Conservation (phyloP, 2,888 invertebrate genomes). For the Lithodes maja region DNA sequence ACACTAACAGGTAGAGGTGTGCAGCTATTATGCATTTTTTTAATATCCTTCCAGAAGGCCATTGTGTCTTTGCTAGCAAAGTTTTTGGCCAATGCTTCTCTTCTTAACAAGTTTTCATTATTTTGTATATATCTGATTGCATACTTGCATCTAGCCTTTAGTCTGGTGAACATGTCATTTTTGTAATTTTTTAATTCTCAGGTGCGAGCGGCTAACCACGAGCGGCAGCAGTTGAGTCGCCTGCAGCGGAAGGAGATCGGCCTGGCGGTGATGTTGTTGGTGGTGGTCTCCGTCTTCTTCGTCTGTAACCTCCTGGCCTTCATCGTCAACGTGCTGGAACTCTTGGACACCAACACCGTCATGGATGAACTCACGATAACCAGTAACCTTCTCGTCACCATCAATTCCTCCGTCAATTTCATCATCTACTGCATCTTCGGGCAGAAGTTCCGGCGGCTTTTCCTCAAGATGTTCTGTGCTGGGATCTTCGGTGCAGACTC, state of each 20-base stretch:
- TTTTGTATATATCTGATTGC: no score
- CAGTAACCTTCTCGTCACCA: conserved; percentile 94
- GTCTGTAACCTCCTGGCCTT: conserved; percentile 92
- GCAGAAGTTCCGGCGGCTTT: conserved; percentile 94
- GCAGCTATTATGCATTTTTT: no score
- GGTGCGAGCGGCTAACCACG: conserved; percentile 91
- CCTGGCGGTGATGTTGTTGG: conserved; percentile 94
- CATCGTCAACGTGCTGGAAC: conserved; percentile 89
- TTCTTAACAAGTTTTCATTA: no score
- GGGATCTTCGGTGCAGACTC: conserved; percentile 15
- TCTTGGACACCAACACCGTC: conserved; percentile 76
- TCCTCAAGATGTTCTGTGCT: conserved; percentile 76
- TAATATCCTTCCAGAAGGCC: no score
- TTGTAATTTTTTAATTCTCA: conserved; percentile 73
- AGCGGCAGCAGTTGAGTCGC: conserved; percentile 91
- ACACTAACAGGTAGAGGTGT: no score
- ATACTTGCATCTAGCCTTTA: no score
- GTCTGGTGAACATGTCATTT: no score
- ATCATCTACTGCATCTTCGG: conserved; percentile 98
- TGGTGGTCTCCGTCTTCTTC: conserved; percentile 95
- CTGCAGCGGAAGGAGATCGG: conserved; percentile 94
- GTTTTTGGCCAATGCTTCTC: no score
- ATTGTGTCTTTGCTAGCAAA: no score
- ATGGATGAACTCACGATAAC: conserved; percentile 80
- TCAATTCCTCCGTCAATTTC: conserved; percentile 98